Percentiles rank a stretch among this genome's conserved stretches.
phyloP scores from a whole-genome alignment of 2,113 vertebrate species.

The Rhinopomastus cyanomelas region DNA sequence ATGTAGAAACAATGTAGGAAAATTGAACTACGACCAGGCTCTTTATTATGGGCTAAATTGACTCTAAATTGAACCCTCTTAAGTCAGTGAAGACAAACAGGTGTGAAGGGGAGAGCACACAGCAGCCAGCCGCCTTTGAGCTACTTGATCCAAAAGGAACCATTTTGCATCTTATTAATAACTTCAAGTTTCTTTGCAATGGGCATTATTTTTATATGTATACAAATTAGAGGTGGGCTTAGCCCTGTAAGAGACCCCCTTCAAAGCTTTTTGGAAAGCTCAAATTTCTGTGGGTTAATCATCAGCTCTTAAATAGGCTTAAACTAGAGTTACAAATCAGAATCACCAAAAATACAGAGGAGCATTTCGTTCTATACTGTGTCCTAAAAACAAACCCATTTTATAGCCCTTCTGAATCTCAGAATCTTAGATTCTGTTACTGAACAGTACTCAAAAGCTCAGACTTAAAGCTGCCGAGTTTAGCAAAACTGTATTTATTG shows the following conservation, averaged over 20 bases:
- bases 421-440: neutral
- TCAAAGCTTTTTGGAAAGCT: neutral
- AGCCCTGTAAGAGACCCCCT: neutral
- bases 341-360: neutral
- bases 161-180: neutral
- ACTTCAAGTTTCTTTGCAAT: neutral
- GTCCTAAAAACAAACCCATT: neutral
- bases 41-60: neutral
- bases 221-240: neutral
- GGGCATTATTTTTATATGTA: neutral
- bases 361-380: neutral
- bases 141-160: neutral
- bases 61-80: neutral
- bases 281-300: neutral
- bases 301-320: neutral
- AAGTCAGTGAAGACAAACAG: neutral
- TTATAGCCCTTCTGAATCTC: neutral
- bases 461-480: neutral
- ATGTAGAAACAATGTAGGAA: slow-evolving; percentile 47
- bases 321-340: neutral
- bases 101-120: neutral
- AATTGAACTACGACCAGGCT: slow-evolving; percentile 1
- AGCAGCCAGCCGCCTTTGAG: neutral
- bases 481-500: neutral
- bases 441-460: neutral